phyloP scores from a whole-genome alignment of 1,140 invertebrate species.

The Aphelenchoides besseyi region DNA sequence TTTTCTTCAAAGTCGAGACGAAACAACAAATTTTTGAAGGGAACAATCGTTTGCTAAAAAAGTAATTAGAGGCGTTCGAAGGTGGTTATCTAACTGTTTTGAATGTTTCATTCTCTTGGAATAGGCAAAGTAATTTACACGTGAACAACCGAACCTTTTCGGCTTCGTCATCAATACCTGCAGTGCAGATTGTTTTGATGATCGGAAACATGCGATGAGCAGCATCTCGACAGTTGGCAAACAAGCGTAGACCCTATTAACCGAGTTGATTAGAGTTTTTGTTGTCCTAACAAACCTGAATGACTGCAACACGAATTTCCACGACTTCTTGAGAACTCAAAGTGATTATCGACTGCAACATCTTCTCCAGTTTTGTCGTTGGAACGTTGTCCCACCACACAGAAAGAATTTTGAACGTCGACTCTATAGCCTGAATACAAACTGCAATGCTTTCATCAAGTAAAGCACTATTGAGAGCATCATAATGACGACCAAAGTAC shows the following conservation, averaged over 20 bases:
- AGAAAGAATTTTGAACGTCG: not conserved
- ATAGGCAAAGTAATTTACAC: not conserved
- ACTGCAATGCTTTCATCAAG: not conserved
- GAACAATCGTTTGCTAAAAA: not conserved
- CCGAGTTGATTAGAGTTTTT: not conserved
- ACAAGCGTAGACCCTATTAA: not conserved
- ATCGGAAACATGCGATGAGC: not conserved
- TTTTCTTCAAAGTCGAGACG: conserved; percentile 13
- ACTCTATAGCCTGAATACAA: not conserved
- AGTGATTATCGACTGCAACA: not conserved
- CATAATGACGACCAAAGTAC: not conserved
- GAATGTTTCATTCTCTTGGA: not conserved
- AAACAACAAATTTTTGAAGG: not conserved
- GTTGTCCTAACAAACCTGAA: not conserved
- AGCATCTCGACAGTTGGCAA: not conserved
- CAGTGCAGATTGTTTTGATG: not conserved
- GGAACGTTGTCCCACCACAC: conserved; percentile 6
- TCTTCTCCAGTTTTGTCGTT: not conserved
- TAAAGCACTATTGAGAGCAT: not conserved
- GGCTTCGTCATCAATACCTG: conserved; percentile 5
- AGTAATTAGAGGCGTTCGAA: not conserved
- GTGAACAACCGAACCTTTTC: not conserved
- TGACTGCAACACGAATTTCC: conserved; percentile 10
- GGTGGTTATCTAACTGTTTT: not conserved
- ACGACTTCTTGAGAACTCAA: not conserved